Evolutionary conservation across 37 sponge, comb jelly and placozoan genomes (phyloP), one percentile per base, ranked within the genome.

Genomic region (Crambe crambe): DNA sequence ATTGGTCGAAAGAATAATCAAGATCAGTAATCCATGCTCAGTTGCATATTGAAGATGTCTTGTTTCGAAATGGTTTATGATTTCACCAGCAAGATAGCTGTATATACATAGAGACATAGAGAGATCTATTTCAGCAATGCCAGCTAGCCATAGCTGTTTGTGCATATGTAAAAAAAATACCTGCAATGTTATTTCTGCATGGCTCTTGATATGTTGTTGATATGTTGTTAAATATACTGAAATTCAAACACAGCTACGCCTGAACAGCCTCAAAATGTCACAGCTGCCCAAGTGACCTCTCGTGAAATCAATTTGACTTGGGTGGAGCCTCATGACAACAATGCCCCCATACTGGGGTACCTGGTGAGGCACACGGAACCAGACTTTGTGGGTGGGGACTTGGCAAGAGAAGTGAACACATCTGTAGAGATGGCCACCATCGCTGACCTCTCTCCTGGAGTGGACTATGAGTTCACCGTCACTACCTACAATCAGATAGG

Each of bases 261-360:
- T n/a, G 83, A 88, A 63, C 59, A 67, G 31, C 86, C 86, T 36
- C 75, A 73, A 15, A 62, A 75, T 76, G 42, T 80, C 41, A 70
- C 54, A 37, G 74, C 67, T 12, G 66, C 73, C 4, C 36, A 87
- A 2, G 67, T 80, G 21, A 42, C 71, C 23, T 76, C 88, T 58
- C 73, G 54, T 68, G 67, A 26, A 47, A 43, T 83, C 1, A 29
- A 25, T 6, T 62, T 87, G 21, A 22, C 21, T 31, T 84, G 83
- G 81, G 60, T 73, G 66, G 87, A 82, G 71, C 84, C 87, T 72
- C 75, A 91, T 58, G 65, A 75, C 56, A 83, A 79, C 71, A 83
- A 86, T 74, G 83, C 84, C 47, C 83, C 81, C 37, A 83, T 91
- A 64, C 32, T 8, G 1, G 82, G 79, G 1, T 86, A 86, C 75